phyloP scores from a whole-genome alignment of 1,140 invertebrate genomes.

The Sarcophaga peregrina region DNA sequence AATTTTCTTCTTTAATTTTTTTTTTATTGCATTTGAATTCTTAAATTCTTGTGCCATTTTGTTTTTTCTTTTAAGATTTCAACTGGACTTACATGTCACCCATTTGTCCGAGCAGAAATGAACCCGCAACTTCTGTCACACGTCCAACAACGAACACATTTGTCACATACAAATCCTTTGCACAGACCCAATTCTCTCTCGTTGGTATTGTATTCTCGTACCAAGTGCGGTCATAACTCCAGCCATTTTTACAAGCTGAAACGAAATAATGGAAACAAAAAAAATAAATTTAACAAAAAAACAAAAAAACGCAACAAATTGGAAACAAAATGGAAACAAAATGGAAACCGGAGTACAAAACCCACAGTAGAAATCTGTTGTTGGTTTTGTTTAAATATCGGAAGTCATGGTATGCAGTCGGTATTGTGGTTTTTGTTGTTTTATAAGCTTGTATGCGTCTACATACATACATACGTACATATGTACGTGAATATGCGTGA shows the following conservation, averaged over 20 bases:
- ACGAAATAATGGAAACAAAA: conserved; percentile 28
- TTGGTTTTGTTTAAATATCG: conserved; percentile 23
- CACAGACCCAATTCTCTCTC: conserved; percentile 70
- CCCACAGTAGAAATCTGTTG: not conserved
- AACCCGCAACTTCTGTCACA: conserved; percentile 69
- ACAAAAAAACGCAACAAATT: conserved; percentile 1
- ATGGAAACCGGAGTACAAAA: not conserved
- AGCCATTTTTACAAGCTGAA: conserved; percentile 68
- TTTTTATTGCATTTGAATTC: not conserved
- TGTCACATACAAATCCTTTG: conserved; percentile 68
- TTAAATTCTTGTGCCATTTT: not conserved
- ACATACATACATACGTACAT: too few relatives aligned
- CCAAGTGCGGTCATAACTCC: conserved; percentile 70
- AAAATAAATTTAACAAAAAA: not conserved
- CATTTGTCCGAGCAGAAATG: conserved; percentile 69
- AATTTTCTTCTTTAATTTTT: too few relatives aligned
- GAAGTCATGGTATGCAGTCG: conserved; percentile 19
- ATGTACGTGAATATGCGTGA: not conserved
- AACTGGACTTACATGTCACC: conserved; percentile 68
- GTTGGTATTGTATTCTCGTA: conserved; percentile 67
- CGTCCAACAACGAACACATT: conserved; percentile 69
- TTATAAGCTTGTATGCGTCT: too few relatives aligned
- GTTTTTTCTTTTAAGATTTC: too few relatives aligned
- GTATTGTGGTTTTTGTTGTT: conserved; percentile 1
- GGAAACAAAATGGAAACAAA: conserved; percentile 1